These are phyloP conservation scores for Allolobophora icterica DNA, from an alignment of 2,888 invertebrate genomes.

Conservation along the genomic window DNA sequence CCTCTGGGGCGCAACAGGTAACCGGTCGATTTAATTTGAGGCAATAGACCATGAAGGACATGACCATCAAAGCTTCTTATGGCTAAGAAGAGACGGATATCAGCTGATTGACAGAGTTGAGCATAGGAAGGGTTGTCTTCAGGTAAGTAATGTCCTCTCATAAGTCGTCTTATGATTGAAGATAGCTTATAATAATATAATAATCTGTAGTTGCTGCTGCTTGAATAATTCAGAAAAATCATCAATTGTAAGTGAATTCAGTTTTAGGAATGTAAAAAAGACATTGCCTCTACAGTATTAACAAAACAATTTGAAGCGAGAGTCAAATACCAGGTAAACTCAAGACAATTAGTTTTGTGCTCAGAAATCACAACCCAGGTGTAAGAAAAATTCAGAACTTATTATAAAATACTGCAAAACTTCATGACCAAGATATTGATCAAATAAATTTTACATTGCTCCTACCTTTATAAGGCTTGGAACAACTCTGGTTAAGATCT, in stretches of 20 bases:
- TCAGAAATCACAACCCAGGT: neutral
- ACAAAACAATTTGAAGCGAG: neutral
- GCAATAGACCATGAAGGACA: too few species aligned
- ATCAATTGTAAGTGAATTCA: neutral
- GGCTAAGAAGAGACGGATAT: too few species aligned
- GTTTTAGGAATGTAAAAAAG: too few species aligned
- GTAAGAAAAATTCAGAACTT: neutral
- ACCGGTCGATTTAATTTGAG: too few species aligned
- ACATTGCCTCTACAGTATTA: too few species aligned
- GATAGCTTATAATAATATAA: too few species aligned
- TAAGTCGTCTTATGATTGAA: too few species aligned
- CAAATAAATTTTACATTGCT: neutral
- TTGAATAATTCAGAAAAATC: neutral
- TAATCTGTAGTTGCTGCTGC: neutral
- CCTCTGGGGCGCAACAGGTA: too few species aligned
- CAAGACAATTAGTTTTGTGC: neutral
- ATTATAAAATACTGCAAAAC: neutral
- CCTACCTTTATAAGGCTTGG: slow-evolving; percentile 24
- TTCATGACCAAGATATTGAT: neutral
- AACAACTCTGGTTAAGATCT: slow-evolving; percentile 12
- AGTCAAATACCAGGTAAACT: neutral
- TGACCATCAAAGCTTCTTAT: too few species aligned
- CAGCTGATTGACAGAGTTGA: too few species aligned
- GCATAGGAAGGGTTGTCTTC: too few species aligned
- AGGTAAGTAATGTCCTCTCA: too few species aligned